These are phyloP conservation scores for Ictalurus furcatus DNA, from an alignment of 2,113 vertebrate genomes.

Conservation along the genomic window DNA sequence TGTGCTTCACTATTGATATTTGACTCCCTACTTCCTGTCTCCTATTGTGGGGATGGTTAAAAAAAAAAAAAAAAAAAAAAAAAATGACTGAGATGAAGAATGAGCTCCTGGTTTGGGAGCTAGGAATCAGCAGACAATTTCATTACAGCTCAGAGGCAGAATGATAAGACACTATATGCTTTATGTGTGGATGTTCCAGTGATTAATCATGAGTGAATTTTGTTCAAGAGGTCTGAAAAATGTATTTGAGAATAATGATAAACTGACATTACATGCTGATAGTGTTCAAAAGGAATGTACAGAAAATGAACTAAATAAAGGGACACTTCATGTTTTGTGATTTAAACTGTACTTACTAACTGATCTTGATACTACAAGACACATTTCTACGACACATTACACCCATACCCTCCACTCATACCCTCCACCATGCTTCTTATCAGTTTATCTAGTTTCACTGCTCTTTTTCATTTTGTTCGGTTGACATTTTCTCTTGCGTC, in stretches of 20 bases:
- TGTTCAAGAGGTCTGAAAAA: not conserved
- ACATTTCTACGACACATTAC: slow-evolving; percentile 6
- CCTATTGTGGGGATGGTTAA: not conserved
- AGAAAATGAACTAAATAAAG: not conserved
- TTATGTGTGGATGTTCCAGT: not conserved
- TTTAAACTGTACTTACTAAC: not conserved
- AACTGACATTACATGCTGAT: not conserved
- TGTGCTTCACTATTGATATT: slow-evolving; percentile 28
- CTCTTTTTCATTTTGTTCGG: slow-evolving; percentile 9
- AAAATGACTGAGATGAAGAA: slow-evolving; percentile 14
- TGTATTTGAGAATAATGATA: not conserved
- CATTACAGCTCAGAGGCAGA: slow-evolving; percentile 8
- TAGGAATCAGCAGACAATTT: slow-evolving; percentile 30
- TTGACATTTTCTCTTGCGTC: slow-evolving; percentile 9
- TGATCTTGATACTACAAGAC: slow-evolving; percentile 11
- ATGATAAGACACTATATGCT: slow-evolving; percentile 7
- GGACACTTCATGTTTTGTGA: not conserved
- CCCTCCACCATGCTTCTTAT: not conserved
- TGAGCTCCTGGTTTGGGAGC: slow-evolving; percentile 10
- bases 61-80: not conserved
- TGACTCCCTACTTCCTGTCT: slow-evolving; percentile 22
- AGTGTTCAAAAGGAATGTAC: not conserved
- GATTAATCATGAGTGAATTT: slow-evolving; percentile 2
- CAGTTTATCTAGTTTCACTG: not conserved
- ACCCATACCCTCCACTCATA: not conserved